These are phyloP conservation scores for Synergus laeviventris DNA, from an alignment of 2,888 invertebrate species.

Conservation along the genomic window DNA sequence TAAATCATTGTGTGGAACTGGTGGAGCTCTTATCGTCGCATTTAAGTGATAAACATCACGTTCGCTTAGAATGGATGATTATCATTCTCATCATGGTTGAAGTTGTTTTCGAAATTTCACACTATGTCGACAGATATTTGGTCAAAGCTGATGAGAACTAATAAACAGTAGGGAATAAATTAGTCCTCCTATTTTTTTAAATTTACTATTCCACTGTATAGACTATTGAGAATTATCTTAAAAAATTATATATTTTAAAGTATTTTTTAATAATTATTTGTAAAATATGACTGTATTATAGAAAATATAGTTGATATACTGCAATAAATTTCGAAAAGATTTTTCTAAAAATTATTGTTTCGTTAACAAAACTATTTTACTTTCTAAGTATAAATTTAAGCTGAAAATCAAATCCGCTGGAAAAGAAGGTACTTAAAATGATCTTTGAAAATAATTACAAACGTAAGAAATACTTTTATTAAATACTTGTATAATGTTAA, in stretches of 20 bases:
- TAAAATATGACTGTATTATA: background rate
- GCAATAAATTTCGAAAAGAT: background rate
- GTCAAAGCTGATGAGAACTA: conserved; percentile 46
- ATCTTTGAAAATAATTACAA: no score
- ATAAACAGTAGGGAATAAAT: background rate
- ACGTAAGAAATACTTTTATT: no score
- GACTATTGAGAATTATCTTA: background rate
- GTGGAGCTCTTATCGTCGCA: conserved; percentile 92
- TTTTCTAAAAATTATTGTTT: background rate
- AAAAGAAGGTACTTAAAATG: no score
- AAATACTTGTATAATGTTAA: no score
- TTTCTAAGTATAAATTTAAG: no score
- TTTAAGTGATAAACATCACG: conserved; percentile 94
- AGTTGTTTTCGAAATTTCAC: conserved; percentile 90
- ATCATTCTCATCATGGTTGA: conserved; percentile 96
- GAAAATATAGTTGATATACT: background rate
- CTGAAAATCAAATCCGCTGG: no score
- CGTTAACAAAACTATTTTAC: background rate
- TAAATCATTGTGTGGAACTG: conserved; percentile 95
- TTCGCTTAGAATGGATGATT: conserved; percentile 97
- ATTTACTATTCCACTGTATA: background rate
- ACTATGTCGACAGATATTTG: conserved; percentile 83
- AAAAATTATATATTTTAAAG: background rate
- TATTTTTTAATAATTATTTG: background rate
- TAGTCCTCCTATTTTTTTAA: background rate